Conservation (phyloP, 2,888 invertebrate species). For the Mimachlamys varia region DNA sequence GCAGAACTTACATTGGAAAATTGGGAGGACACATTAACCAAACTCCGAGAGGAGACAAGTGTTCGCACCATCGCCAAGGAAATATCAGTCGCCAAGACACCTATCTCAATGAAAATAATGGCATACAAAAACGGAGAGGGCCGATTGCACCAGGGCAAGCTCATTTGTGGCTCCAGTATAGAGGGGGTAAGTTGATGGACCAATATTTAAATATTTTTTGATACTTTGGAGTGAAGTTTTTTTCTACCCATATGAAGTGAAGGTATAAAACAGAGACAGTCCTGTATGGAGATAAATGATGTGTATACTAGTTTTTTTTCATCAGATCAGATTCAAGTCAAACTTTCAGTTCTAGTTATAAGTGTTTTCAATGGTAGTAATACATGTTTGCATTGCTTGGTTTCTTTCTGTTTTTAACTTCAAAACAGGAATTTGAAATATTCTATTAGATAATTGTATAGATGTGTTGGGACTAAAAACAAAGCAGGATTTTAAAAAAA, state of each 20-base stretch:
- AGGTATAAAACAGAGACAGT: no score
- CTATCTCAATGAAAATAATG: constrained; percentile 77
- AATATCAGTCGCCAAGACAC: constrained; percentile 76
- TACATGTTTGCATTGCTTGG: neutral
- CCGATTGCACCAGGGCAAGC: constrained; percentile 74
- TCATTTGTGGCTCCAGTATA: constrained; percentile 79
- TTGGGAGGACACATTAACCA: constrained; percentile 75
- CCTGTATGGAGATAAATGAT: no score
- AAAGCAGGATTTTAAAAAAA: no score
- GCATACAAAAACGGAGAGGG: constrained; percentile 81
- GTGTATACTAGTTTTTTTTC: no score
- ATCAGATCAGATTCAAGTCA: no score
- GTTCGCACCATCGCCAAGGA: constrained; percentile 75
- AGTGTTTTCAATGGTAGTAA: neutral
- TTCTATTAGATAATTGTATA: no score
- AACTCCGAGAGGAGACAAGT: constrained; percentile 73
- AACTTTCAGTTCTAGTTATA: neutral
- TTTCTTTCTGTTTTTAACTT: no score
- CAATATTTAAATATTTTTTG: no score
- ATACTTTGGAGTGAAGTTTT: no score
- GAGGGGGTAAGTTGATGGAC: constrained; percentile 73
- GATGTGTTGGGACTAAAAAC: no score
- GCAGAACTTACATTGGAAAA: constrained; percentile 76
- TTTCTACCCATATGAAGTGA: no score
- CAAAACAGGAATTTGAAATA: no score